phyloP scores from a whole-genome alignment of 1,140 invertebrate genomes.

The Pseudomyrmex flavicornis region DNA sequence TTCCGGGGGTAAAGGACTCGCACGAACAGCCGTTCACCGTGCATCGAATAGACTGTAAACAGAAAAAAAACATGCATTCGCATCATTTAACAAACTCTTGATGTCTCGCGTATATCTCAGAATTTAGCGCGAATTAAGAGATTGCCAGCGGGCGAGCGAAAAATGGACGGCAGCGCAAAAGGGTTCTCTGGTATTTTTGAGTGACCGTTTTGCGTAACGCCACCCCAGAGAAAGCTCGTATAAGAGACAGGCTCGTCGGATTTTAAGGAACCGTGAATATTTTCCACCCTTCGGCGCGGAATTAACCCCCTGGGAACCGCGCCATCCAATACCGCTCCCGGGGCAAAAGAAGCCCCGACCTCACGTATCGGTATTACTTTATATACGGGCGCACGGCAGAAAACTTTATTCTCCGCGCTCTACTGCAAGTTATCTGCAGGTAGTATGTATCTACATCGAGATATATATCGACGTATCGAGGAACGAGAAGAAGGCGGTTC shows the following conservation, averaged over 20 bases:
- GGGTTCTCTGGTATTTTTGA: conserved; percentile 72
- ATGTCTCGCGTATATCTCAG: conserved; percentile 42
- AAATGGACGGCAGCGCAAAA: conserved; percentile 21
- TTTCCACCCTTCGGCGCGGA: conserved; percentile 78
- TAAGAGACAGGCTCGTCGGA: conserved; percentile 77
- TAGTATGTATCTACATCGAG: conserved; percentile 48
- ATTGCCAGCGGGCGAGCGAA: conserved; percentile 62
- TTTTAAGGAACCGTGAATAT: conserved; percentile 84
- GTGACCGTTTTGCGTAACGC: conserved; percentile 81
- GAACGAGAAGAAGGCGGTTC: conserved; percentile 14
- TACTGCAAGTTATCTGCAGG: conserved; percentile 67
- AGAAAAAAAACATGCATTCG: not conserved
- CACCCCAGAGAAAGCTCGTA: conserved; percentile 78
- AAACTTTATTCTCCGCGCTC: conserved; percentile 66
- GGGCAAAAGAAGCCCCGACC: conserved; percentile 46
- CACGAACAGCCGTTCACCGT: conserved; percentile 90
- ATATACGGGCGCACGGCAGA: conserved; percentile 53
- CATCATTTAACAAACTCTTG: conserved; percentile 20
- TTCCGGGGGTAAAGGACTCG: conserved; percentile 91
- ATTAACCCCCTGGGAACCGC: conserved; percentile 81
- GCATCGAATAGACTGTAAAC: conserved; percentile 89
- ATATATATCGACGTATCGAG: conserved; percentile 53
- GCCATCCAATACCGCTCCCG: conserved; percentile 72
- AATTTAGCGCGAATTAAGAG: conserved; percentile 71
- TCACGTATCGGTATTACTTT: conserved; percentile 68